Conservation (phyloP, 1,140 invertebrate species). For the Papilio xuthus region DNA sequence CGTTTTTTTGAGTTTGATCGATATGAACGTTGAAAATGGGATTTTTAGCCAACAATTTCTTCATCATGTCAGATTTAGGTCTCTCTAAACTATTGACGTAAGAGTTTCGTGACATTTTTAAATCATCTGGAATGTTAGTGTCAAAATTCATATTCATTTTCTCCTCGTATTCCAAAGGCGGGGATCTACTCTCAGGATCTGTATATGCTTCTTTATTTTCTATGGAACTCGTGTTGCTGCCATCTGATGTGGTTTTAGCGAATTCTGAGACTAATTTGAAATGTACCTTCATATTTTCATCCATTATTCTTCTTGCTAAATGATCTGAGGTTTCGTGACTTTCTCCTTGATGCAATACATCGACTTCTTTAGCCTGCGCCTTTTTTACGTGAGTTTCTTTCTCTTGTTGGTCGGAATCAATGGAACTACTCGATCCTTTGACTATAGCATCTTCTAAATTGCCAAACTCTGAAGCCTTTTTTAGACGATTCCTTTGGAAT, state of each 20-base stretch:
- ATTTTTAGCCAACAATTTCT: constrained; percentile 79
- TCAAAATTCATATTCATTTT: constrained; percentile 78
- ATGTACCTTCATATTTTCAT: constrained; percentile 77
- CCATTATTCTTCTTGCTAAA: constrained; percentile 74
- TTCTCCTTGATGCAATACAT: constrained; percentile 60
- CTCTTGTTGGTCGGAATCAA: constrained; percentile 73
- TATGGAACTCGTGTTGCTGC: constrained; percentile 69
- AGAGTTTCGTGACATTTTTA: constrained; percentile 83
- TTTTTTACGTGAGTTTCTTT: constrained; percentile 52
- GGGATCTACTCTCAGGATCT: constrained; percentile 49
- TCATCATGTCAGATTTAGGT: constrained; percentile 82
- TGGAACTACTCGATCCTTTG: constrained; percentile 74
- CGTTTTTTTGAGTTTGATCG: constrained; percentile 66
- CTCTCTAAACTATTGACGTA: constrained; percentile 81
- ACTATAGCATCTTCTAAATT: constrained; percentile 89
- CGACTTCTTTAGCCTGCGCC: constrained; percentile 50
- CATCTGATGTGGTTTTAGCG: constrained; percentile 76
- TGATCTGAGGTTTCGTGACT: constrained; percentile 75
- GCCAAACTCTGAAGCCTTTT: constrained; percentile 89
- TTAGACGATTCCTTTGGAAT: constrained; percentile 85
- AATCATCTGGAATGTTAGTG: constrained; percentile 83
- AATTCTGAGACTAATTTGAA: constrained; percentile 79
- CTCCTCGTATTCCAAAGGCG: constrained; percentile 71
- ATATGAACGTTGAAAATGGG: constrained; percentile 78
- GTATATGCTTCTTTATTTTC: constrained; percentile 60